A percentile compares a stretch with the other conserved stretches of the same genome.
These are phyloP conservation scores for Gnathonemus echidnorhynchus DNA, from an alignment of 2,113 vertebrate genomes.

Conservation along the genomic window DNA sequence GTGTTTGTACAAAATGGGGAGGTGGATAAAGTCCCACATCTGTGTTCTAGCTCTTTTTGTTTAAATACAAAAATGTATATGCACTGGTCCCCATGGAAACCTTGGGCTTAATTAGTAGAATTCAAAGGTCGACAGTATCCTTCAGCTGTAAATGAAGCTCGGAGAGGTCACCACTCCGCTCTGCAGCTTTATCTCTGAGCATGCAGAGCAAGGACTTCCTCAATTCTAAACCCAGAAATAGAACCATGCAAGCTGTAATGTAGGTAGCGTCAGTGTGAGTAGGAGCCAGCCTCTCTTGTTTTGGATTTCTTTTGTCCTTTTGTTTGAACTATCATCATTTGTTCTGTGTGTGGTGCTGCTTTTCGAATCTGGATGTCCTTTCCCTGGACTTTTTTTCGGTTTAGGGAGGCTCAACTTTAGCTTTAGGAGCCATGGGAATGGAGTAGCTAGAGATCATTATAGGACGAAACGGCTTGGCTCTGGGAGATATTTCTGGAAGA, in stretches of 20 bases:
- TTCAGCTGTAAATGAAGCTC: background rate
- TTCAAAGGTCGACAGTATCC: background rate
- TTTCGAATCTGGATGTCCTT: background rate
- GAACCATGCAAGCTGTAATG: background rate
- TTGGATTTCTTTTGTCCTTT: background rate
- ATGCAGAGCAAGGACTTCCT: background rate
- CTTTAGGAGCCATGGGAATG: background rate
- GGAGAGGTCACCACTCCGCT: background rate
- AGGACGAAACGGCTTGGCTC: background rate
- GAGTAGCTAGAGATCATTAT: background rate
- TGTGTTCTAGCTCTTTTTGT: background rate
- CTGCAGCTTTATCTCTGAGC: background rate
- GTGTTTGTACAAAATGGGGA: background rate
- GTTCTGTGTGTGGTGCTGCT: background rate
- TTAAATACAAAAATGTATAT: background rate
- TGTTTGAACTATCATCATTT: background rate
- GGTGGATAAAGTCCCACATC: background rate
- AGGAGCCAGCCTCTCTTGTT: background rate
- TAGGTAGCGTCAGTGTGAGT: background rate
- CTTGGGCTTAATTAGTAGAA: background rate
- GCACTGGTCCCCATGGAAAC: background rate
- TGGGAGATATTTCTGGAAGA: background rate
- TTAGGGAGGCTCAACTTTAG: background rate
- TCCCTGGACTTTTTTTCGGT: background rate
- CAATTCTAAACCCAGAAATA: background rate